A percentile compares a stretch with the other conserved stretches of the same genome.
Conservation (phyloP, 1,140 invertebrate species). For the Orius laevigatus region DNA sequence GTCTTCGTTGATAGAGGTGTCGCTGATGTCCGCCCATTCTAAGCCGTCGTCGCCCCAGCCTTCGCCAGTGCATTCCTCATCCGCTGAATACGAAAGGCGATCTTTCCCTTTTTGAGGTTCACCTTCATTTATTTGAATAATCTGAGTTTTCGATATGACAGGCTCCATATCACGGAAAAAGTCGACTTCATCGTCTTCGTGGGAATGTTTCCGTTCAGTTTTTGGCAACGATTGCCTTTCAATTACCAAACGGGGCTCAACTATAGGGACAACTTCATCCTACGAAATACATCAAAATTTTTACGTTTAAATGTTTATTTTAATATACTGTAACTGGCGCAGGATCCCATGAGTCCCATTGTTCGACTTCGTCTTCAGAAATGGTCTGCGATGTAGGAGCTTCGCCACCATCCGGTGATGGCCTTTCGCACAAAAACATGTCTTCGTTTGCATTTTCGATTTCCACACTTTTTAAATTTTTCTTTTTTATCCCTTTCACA, state of each 20-base stretch:
- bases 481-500: too few relatives aligned
- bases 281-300: not conserved
- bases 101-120: not conserved
- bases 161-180: conserved; percentile 75
- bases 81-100: conserved; percentile 1
- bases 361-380: conserved; percentile 23
- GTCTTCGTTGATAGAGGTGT: not conserved
- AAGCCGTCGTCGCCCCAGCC: conserved; percentile 3
- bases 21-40: conserved; percentile 2
- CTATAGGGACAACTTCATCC: too few relatives aligned
- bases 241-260: conserved; percentile 1
- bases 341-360: conserved; percentile 23
- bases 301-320: conserved; percentile 28
- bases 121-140: conserved; percentile 17
- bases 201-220: conserved; percentile 26
- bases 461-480: not conserved
- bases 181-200: conserved; percentile 40
- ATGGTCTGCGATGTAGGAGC: conserved; percentile 35
- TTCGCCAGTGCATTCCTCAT: conserved; percentile 1
- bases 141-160: conserved; percentile 46
- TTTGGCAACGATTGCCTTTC: conserved; percentile 46
- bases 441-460: conserved; percentile 2
- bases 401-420: conserved; percentile 66
- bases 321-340: not conserved
- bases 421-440: conserved; percentile 45